Conservation (phyloP, 2,888 invertebrate species). For the Alloscopus bannaensis region DNA sequence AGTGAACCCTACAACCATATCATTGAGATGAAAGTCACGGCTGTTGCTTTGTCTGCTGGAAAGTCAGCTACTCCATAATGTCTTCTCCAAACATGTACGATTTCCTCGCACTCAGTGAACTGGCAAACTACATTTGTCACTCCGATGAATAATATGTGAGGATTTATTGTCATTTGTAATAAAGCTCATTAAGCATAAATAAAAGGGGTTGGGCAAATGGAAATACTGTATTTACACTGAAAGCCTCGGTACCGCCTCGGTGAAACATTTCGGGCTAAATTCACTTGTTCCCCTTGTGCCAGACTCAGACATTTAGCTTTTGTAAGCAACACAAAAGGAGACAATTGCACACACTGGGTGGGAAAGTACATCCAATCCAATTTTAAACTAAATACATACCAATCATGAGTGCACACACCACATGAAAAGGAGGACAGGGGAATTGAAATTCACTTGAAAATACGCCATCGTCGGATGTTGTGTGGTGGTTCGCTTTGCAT, state of each 20-base stretch:
- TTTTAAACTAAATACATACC: conserved; percentile 47
- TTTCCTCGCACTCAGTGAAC: too few relatives aligned
- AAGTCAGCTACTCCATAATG: too few relatives aligned
- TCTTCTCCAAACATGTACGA: too few relatives aligned
- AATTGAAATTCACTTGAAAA: too few relatives aligned
- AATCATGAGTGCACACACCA: conserved; percentile 12
- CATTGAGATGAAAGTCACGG: conserved; percentile 33
- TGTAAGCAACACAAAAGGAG: neutral
- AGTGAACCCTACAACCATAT: neutral
- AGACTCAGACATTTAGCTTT: neutral
- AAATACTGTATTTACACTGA: neutral
- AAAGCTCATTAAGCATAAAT: conserved; percentile 41
- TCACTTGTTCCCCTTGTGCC: neutral
- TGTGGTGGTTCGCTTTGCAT: too few relatives aligned
- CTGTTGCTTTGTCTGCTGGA: too few relatives aligned
- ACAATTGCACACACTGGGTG: neutral
- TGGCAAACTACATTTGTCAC: conserved; percentile 3
- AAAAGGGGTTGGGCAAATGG: conserved; percentile 20
- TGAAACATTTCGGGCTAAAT: too few relatives aligned
- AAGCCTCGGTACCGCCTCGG: neutral
- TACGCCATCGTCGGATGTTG: too few relatives aligned
- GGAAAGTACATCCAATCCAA: conserved; percentile 32
- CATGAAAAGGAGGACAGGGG: conserved; percentile 11
- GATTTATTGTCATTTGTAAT: conserved; percentile 48
- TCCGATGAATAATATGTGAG: neutral